Conservation (phyloP, 2,888 invertebrate species). For the Sphinx pinastri region DNA sequence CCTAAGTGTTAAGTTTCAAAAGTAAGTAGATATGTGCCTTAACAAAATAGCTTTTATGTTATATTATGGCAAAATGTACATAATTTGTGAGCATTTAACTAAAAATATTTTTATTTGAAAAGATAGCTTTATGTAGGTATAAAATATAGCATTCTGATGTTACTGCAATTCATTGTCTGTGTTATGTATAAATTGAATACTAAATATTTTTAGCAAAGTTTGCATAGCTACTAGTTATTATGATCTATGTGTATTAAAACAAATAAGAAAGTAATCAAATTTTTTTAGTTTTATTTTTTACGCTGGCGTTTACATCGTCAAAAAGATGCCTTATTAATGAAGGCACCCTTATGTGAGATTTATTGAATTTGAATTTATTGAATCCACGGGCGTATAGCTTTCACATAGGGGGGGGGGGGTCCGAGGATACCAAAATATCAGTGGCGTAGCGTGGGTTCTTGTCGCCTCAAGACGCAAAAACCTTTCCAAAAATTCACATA, state of each 20-base stretch:
- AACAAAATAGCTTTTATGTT: not conserved
- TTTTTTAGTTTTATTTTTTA: not conserved
- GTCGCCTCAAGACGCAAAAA: no score
- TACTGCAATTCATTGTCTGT: not conserved
- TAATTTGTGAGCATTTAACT: conserved; percentile 2
- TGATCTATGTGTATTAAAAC: conserved; percentile 4
- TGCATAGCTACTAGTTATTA: not conserved
- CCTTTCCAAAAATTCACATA: no score
- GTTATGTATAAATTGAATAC: conserved; percentile 2
- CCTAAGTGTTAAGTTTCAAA: no score
- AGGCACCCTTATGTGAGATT: no score
- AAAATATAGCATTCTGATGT: not conserved
- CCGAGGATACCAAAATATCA: no score
- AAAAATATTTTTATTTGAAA: conserved; percentile 9
- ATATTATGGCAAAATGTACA: not conserved
- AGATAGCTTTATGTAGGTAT: not conserved
- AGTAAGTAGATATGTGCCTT: not conserved
- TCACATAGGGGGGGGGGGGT: no score
- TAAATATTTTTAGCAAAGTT: not conserved
- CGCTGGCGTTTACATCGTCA: not conserved
- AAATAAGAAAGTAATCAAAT: not conserved
- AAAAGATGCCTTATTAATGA: no score
- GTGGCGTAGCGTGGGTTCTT: no score
- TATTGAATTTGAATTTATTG: no score
- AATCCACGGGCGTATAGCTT: no score